Evolutionary conservation across 2,888 invertebrate species (phyloP), one percentile per base, ranked within the genome.

Genomic region (Erebia aethiops): DNA sequence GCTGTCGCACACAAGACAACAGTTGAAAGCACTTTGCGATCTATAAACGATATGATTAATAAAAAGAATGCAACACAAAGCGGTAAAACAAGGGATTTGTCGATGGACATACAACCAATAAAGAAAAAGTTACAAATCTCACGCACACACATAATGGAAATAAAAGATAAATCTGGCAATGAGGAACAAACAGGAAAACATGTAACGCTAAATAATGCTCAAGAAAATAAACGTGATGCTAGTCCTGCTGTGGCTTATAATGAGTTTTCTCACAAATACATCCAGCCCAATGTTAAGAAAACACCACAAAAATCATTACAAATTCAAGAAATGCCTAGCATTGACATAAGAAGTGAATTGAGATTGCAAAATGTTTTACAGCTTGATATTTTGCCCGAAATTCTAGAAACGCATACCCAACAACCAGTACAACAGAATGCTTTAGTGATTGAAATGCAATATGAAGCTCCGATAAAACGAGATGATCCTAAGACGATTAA

Each of bases 271-370:
- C 86, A 81, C 78, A 81, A 86, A 79, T 84, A 90, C 76, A 74
- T 79, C 61, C 85, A 89, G 78, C 82, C 84, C 54, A 82, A 83
- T 77, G 73, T 73, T 63, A 80, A 76, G 61, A 49, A 69, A 56
- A 73, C 43, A 57, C 74, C 79, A 51, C 77, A 70, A 60, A 89
- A 84, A 78, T 71, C 76, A 65, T 81, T 94, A 71, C 81, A 87
- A 76, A 78, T 93, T 75, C 94, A 94, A 84, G 81, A 85, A 76
- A 90, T 94, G 90, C 94, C 94, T 63, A 85, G 89, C 69, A 90
- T 94, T 72, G 91, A 89, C 78, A 94, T 95, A 74, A 88, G 92
- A 80, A 88, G 92, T 75, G 89, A 92, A 79, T 80, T 94, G 35
- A 92, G 86, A 67, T 85, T 89, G 72, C 94, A 94, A 80, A 93